Base-by-base conservation (phyloP, 2,113 vertebrate species). In the Anguilla japonica region DNA sequence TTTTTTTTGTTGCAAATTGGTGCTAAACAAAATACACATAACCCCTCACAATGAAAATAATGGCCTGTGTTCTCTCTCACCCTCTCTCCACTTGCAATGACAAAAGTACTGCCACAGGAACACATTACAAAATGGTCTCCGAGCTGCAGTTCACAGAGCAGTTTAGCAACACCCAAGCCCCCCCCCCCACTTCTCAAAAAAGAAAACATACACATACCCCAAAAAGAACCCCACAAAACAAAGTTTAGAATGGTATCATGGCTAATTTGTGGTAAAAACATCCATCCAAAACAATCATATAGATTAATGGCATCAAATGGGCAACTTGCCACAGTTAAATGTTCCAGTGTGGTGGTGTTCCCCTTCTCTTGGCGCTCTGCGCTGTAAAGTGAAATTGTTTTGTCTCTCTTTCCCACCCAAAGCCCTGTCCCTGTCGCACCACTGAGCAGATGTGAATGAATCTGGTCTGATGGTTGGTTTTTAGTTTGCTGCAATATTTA, bases 371-470 rank as follows among this genome's bases (percentile, higher is more conserved):
- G 94, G 91, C 93, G 95, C 94, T 94, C 95, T 88, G 93, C 92
- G 94, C 96, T 93, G 92, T 94, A 97, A 95, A 97, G 95, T 96
- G 96, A 97, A 96, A 96, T 96, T 96, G 95, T 93, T 93, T 96
- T 92, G 94, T 96, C 96, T 90, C 92, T 95, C 96, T 96, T 95
- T 96, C 96, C 94, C 92, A 96, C 96, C 97, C 97, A 97, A 97
- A 97, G 97, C 95, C 96, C 95, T 95, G 94, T 97, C 96, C 94
- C 95, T 96, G 96, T 97, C 96, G 96, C 98, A 97, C 96, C 97
- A 97, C 96, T 98, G 97, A 98, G 96, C 98, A 98, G 96, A 97
- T 97, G 96, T 98, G 97, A 99, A 96, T 96, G 96, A 96, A 99
- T 98, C 93, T 93, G 93, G 95, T 96, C 95, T 98, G 98, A 99